Base-by-base conservation (phyloP, 2,888 invertebrate species). In the Eucriotettix oculatus region DNA sequence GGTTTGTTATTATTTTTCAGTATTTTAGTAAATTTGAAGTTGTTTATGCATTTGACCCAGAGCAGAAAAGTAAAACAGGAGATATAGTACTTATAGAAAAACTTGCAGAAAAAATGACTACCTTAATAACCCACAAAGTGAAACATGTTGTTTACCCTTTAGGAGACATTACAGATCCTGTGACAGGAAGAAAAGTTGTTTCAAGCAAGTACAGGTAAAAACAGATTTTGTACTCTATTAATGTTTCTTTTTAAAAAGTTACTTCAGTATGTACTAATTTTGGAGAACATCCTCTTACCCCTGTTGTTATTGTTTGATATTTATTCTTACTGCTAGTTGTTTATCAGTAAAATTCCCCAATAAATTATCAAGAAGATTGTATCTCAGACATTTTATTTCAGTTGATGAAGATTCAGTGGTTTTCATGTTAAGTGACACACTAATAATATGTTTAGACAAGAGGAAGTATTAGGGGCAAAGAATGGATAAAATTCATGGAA, bases 161-260 rank as follows among this genome's bases (percentile, higher is more conserved):
- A 66, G 93, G 93, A 66, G 90, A 93, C 73, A 76, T 90, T 58
- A 87, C 84, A n/a, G 90, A 91, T 73, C 93, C 93, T 1, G 75
- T 93, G 40, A 86, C 87, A 54, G 87, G 87, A 16, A 89, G 88
- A 70, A 86, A 86, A 72, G 84, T 87, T 52, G 83, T 86, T 0
- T 84, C 78, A 58, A 81, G 81, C 63, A 77, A 78, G 68, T 92
- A 86, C 69, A 82, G 78, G 74, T 78, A 69, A 16, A 52, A 44
- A 29, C 29, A n/a, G 9, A 2, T 48, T 7, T n/a, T 9, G 2
- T 48, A 5, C 48, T 48, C 2, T 5, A n/a, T 5, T 5, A 48
- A 5, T 14, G 9, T n/a, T 48, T 14, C 2, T 3, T 9, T 48
- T 48, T 48, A 3, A 7, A 48, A 48, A 9, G n/a, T 48, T 3